phyloP scores from a whole-genome alignment of 2,888 invertebrate genomes.

The Cheiracanthium punctorium region DNA sequence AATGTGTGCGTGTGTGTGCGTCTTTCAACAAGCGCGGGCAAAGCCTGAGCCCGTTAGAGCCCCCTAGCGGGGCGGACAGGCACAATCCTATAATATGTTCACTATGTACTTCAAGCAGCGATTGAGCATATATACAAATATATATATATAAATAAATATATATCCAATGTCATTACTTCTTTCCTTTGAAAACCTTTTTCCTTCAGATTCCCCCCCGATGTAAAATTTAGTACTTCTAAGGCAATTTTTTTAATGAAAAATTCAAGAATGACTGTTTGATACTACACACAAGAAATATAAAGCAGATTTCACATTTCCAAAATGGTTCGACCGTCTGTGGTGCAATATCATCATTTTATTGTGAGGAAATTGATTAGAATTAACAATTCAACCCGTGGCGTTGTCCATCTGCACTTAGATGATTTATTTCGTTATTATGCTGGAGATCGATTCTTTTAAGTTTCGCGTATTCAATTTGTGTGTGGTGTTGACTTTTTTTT shows the following conservation, averaged over 20 bases:
- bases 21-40: conserved; percentile 49
- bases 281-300: conserved; percentile 51
- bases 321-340: conserved; percentile 25
- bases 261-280: conserved; percentile 65
- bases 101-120: conserved; percentile 66
- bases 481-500: neutral
- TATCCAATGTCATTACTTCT: conserved; percentile 60
- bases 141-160: conserved; percentile 66
- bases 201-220: conserved; percentile 35
- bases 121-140: conserved; percentile 47
- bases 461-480: neutral
- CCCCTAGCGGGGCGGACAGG: conserved; percentile 51
- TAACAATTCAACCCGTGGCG: conserved; percentile 19
- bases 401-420: conserved; percentile 57
- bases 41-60: conserved; percentile 56
- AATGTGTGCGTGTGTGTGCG: conserved; percentile 48
- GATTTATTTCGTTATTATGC: conserved; percentile 5
- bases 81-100: conserved; percentile 68
- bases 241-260: conserved; percentile 63
- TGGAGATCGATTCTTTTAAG: neutral
- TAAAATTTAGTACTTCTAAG: conserved; percentile 66
- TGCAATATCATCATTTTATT: conserved; percentile 30
- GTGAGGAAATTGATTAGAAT: conserved; percentile 23
- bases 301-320: conserved; percentile 25
- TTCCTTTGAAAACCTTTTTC: conserved; percentile 35